Percentiles rank a stretch among this genome's conserved stretches.
Evolutionary conservation across 2,888 invertebrate genomes (phyloP).

Genomic region (Cryptocephalus primarius): DNA sequence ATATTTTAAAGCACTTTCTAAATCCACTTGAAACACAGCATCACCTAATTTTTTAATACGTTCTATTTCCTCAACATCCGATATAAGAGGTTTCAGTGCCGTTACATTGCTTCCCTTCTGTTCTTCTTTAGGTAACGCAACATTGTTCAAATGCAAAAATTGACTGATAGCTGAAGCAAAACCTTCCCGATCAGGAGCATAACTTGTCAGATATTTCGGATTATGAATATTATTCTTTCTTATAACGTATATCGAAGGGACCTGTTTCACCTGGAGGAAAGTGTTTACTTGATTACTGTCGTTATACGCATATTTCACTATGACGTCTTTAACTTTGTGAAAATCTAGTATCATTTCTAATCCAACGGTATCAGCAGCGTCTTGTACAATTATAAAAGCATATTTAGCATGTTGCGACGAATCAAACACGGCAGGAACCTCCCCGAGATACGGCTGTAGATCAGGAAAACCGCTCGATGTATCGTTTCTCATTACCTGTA

Average conservation of each 20-base stretch:
- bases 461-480: slow-evolving; percentile 54
- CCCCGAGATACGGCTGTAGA: slow-evolving; percentile 46
- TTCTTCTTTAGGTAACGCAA: too few relatives aligned
- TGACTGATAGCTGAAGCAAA: slow-evolving; percentile 31
- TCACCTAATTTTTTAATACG: slow-evolving; percentile 39
- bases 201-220: slow-evolving; percentile 9
- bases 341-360: slow-evolving; percentile 58
- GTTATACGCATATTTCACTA: slow-evolving; percentile 44
- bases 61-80: slow-evolving; percentile 21
- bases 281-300: slow-evolving; percentile 44
- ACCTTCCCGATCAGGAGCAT: slow-evolving; percentile 4
- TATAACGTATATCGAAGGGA: slow-evolving; percentile 46
- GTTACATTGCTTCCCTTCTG: too few relatives aligned
- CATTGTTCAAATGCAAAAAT: too few relatives aligned
- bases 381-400: slow-evolving; percentile 57
- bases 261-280: slow-evolving; percentile 37
- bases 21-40: slow-evolving; percentile 71
- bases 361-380: slow-evolving; percentile 49
- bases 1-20: slow-evolving; percentile 69
- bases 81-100: slow-evolving; percentile 14
- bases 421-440: slow-evolving; percentile 32
- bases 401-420: slow-evolving; percentile 41
- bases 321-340: slow-evolving; percentile 43
- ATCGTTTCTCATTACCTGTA: slow-evolving; percentile 49
- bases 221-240: slow-evolving; percentile 20